Conservation (phyloP, 1,140 invertebrate genomes). For the Olivierus martensii region DNA sequence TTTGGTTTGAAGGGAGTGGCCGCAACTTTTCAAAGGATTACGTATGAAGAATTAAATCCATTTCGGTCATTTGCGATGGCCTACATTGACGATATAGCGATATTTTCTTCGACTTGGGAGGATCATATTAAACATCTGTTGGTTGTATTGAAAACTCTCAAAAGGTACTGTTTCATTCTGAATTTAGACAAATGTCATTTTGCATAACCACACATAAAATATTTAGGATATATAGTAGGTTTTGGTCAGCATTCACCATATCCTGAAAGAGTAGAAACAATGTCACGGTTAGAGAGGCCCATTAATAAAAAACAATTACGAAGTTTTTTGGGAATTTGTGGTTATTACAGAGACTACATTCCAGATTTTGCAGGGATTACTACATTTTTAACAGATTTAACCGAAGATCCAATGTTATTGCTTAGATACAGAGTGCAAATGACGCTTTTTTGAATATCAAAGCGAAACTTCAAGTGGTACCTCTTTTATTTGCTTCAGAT, state of each 20-base stretch:
- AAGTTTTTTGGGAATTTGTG: constrained; percentile 10
- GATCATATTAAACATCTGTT: constrained; percentile 13
- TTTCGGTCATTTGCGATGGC: constrained; percentile 17
- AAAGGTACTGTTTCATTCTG: background rate
- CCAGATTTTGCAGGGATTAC: constrained; percentile 24
- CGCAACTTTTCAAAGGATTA: constrained; percentile 30
- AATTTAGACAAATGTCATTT: constrained; percentile 12
- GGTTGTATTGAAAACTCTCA: constrained; percentile 1
- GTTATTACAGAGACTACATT: constrained; percentile 19
- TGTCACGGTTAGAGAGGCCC: constrained; percentile 6
- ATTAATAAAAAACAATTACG: constrained; percentile 1
- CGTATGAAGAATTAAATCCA: constrained; percentile 22
- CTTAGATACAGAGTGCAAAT: too few relatives aligned
- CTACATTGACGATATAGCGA: constrained; percentile 25
- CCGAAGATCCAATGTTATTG: too few relatives aligned
- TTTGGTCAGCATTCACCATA: background rate
- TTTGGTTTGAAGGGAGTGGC: constrained; percentile 33
- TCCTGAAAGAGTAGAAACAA: constrained; percentile 3
- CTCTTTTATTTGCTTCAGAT: background rate
- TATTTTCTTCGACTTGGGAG: constrained; percentile 12
- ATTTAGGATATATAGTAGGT: constrained; percentile 12
- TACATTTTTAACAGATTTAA: constrained; percentile 24
- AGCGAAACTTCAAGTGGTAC: background rate
- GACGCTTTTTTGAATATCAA: constrained; percentile 17
- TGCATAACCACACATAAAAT: constrained; percentile 4